Conservation (phyloP, 1,140 invertebrate species). For the Heliconius hewitsoni region DNA sequence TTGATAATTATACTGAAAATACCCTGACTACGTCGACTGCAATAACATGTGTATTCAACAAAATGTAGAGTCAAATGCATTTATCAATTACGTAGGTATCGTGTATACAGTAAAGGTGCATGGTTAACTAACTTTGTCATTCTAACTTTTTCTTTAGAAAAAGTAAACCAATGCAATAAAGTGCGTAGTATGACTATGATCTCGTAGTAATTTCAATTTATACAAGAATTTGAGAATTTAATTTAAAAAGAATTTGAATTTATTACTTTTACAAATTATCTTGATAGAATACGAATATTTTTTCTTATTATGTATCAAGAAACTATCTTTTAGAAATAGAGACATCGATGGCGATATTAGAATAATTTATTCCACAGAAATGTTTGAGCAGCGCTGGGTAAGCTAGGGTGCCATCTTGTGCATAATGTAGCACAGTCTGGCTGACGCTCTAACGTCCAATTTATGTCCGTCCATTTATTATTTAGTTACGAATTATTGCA, state of each 20-base stretch:
- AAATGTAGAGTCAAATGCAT: neutral
- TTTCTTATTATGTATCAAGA: neutral
- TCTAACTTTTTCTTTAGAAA: neutral
- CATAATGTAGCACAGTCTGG: conserved; percentile 54
- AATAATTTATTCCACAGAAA: conserved; percentile 38
- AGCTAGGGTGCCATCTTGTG: conserved; percentile 48
- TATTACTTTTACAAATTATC: neutral
- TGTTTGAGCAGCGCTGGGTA: conserved; percentile 38
- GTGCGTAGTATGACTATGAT: neutral
- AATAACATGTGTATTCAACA: neutral
- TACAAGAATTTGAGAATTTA: neutral
- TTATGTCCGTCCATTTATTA: conserved; percentile 48
- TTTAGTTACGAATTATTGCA: conserved; percentile 39
- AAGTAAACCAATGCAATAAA: neutral
- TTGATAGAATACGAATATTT: no score
- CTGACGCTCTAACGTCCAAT: conserved; percentile 47
- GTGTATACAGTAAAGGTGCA: neutral
- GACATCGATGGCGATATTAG: conserved; percentile 32
- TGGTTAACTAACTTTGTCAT: neutral
- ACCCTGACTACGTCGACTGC: no score
- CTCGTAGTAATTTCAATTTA: no score
- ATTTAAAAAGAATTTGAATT: no score
- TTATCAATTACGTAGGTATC: neutral
- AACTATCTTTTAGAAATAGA: conserved; percentile 24
- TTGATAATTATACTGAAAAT: no score